These are phyloP conservation scores for Adineta ricciae DNA, from an alignment of 2,888 invertebrate species.

Conservation along the genomic window DNA sequence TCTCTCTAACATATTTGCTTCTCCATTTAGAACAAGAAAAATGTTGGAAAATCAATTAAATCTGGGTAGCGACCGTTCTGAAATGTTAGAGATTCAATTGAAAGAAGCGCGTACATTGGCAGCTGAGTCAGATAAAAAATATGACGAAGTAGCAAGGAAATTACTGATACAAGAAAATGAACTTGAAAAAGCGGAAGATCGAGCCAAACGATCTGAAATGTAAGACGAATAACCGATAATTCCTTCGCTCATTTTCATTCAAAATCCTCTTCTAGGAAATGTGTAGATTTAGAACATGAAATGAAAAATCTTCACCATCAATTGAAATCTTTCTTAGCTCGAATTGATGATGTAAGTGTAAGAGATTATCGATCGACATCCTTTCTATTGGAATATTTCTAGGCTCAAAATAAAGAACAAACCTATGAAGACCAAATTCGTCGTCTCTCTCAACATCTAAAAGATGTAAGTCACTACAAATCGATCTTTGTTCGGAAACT, in stretches of 20 bases:
- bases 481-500: too few species aligned
- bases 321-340: conserved; percentile 69
- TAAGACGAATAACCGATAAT: not conserved
- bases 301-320: conserved; percentile 99
- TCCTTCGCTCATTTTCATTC: too few species aligned
- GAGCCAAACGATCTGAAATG: conserved; percentile 36
- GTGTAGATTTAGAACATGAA: conserved; percentile 99
- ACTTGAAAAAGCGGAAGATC: conserved; percentile 44
- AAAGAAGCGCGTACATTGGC: conserved; percentile 44
- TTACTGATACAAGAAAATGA: conserved; percentile 41
- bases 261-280: conserved; percentile 60
- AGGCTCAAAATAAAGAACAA: conserved; percentile 51
- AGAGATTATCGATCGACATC: not conserved
- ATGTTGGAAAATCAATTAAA: conserved; percentile 95
- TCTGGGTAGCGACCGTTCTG: conserved; percentile 55
- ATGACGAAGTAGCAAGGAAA: conserved; percentile 72
- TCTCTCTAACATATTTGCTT: too few species aligned
- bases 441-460: conserved; percentile 48
- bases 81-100: conserved; percentile 42
- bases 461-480: conserved; percentile 43
- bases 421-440: conserved; percentile 50
- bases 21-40: conserved; percentile 71
- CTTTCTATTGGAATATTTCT: not conserved
- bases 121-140: conserved; percentile 59
- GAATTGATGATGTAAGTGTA: not conserved